These are phyloP conservation scores for Dromococcyx pavoninus DNA, from an alignment of 2,797 vertebrate genomes.

Conservation along the genomic window DNA sequence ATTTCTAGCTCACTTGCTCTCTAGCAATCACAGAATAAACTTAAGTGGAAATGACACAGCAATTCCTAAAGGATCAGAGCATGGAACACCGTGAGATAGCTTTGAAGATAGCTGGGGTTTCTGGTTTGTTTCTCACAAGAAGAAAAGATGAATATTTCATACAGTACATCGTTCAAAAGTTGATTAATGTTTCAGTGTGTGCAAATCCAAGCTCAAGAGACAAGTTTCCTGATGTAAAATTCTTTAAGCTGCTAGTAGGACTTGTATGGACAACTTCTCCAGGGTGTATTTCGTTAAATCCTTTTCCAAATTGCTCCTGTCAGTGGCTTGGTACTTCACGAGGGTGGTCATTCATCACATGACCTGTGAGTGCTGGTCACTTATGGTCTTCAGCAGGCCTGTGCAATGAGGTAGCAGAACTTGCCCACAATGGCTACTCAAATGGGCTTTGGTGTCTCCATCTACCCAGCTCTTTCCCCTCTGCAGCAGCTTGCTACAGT, in stretches of 20 bases:
- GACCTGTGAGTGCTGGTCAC: neutral
- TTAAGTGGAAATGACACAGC: constrained; percentile 50
- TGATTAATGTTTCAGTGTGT: constrained; percentile 69
- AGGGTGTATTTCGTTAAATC: neutral
- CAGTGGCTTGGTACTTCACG: neutral
- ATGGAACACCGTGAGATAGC: neutral
- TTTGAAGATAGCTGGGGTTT: constrained; percentile 58
- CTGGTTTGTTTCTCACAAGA: constrained; percentile 56
- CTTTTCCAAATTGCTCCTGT: neutral
- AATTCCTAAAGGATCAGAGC: constrained; percentile 58
- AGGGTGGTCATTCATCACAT: neutral
- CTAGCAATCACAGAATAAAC: constrained; percentile 45
- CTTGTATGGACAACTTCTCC: neutral
- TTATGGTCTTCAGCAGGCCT: neutral
- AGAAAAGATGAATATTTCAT: constrained; percentile 69
- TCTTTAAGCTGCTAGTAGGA: constrained; percentile 2
- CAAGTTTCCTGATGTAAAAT: constrained; percentile 36
- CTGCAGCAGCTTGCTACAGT: neutral
- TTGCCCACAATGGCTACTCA: neutral
- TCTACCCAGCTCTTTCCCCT: neutral
- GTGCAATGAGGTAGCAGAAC: neutral
- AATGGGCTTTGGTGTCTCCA: neutral
- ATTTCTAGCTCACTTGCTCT: neutral
- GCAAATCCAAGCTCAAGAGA: constrained; percentile 56
- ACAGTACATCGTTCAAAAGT: constrained; percentile 54